phyloP scores from a whole-genome alignment of 2,113 vertebrate genomes.

The Dolichotis patagonum region DNA sequence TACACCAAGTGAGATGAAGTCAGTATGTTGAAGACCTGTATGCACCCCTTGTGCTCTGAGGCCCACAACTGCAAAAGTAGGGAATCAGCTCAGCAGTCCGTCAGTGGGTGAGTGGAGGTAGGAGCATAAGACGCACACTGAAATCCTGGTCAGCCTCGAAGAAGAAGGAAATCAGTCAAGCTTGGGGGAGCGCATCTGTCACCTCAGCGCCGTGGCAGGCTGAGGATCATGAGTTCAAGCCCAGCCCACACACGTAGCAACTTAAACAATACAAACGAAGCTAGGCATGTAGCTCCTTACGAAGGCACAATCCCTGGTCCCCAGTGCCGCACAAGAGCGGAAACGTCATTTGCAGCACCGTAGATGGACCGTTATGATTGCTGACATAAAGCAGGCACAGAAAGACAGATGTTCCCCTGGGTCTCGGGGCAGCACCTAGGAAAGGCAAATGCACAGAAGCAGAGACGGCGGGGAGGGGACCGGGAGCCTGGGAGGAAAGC shows the following conservation, averaged over 20 bases:
- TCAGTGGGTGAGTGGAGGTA: neutral
- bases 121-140: neutral
- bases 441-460: neutral
- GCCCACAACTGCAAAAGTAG: neutral
- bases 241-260: neutral
- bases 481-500: neutral
- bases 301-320: neutral
- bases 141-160: neutral
- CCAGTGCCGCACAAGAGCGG: neutral
- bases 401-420: neutral
- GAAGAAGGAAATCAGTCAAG: neutral
- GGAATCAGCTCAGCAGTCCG: neutral
- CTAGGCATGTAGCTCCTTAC: neutral
- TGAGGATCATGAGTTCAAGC: neutral
- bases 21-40: neutral
- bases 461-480: neutral
- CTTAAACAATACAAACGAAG: neutral
- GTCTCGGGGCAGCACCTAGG: neutral
- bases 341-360: neutral
- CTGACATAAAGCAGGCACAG: neutral
- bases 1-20: neutral
- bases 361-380: neutral
- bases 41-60: neutral
- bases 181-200: neutral
- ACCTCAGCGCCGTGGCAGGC: neutral